Conservation (phyloP, 2,888 invertebrate species). For the Mythimna loreyi region DNA sequence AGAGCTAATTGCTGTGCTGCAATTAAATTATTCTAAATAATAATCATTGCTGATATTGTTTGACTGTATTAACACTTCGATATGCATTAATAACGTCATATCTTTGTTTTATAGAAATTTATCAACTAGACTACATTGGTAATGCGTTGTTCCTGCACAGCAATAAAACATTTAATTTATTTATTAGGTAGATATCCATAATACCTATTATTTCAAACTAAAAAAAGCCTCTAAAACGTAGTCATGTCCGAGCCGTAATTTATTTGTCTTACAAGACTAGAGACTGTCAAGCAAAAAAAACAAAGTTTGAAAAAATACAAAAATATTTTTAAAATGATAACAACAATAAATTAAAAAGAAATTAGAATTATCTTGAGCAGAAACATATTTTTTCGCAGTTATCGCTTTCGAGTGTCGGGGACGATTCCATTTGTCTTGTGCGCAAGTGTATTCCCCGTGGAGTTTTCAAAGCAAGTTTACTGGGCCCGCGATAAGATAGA, state of each 20-base stretch:
- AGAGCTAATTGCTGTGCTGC: constrained; percentile 55
- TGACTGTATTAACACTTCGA: constrained; percentile 39
- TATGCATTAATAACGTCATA: constrained; percentile 21
- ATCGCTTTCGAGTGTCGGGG: constrained; percentile 74
- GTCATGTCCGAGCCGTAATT: constrained; percentile 31
- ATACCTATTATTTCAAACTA: constrained; percentile 20
- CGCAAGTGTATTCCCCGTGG: constrained; percentile 81
- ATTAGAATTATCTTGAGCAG: constrained; percentile 61
- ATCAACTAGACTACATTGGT: not conserved
- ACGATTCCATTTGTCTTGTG: constrained; percentile 84
- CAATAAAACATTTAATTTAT: not conserved
- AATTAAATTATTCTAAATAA: constrained; percentile 63
- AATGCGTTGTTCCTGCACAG: not conserved
- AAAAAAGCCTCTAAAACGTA: constrained; percentile 9
- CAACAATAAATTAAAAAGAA: constrained; percentile 62
- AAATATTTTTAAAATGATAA: constrained; percentile 29
- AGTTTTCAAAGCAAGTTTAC: constrained; percentile 85
- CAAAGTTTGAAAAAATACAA: constrained; percentile 26
- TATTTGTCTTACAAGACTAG: constrained; percentile 22
- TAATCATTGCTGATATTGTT: constrained; percentile 50
- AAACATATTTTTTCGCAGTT: constrained; percentile 75
- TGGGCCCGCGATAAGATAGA: constrained; percentile 83
- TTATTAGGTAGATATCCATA: not conserved
- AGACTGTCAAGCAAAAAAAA: constrained; percentile 12
- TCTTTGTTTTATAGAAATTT: constrained; percentile 1